phyloP scores from a whole-genome alignment of 2,113 vertebrate genomes.

The Tinamus guttatus region DNA sequence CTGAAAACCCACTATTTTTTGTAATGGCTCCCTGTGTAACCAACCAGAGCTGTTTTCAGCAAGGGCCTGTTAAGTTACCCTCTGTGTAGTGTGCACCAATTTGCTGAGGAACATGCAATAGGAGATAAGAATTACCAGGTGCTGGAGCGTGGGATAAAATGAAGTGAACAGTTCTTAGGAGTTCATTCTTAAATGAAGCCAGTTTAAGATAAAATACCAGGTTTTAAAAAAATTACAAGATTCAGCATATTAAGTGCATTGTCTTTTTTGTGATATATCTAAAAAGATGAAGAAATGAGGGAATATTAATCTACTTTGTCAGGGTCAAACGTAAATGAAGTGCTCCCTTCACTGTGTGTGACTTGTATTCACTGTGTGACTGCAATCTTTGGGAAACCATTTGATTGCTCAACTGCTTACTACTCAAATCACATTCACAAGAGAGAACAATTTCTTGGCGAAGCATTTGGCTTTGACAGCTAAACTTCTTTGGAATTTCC shows the following conservation, averaged over 20 bases:
- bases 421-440: neutral
- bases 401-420: rapidly evolving
- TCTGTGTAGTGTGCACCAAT: neutral
- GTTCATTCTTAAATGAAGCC: neutral
- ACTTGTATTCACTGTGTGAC: neutral
- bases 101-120: neutral
- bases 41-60: neutral
- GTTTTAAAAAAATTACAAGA: neutral
- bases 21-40: neutral
- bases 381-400: neutral
- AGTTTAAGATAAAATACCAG: neutral
- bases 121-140: neutral
- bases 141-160: neutral
- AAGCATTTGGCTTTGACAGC: neutral
- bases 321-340: neutral
- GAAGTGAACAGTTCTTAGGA: neutral
- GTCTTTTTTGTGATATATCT: neutral
- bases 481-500: neutral
- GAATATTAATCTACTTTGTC: neutral
- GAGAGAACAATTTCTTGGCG: neutral
- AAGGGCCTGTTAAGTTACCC: neutral
- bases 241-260: neutral
- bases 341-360: neutral
- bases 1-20: neutral
- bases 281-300: neutral